Evolutionary conservation across 2,888 invertebrate genomes (phyloP), one percentile per base, ranked within the genome.

Genomic region (Imbricaverruca yamaguchii): DNA sequence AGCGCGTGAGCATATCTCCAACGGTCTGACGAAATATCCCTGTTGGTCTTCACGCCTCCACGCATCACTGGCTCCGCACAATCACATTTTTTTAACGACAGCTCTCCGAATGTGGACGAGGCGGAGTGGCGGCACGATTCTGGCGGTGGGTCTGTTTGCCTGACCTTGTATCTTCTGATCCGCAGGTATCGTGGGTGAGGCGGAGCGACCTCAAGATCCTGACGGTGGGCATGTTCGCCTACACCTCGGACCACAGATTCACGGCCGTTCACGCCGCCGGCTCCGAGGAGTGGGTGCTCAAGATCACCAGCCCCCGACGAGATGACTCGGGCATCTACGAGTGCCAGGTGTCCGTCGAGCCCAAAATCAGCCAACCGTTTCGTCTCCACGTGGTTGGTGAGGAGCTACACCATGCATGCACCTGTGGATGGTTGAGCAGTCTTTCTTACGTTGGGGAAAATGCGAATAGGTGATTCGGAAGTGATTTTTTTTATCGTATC

Each of bases 181-280:
- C 55, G 9, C 88, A 93, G 93, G 93, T 94, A 21, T 94, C 94
- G 18, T 94, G 94, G 94, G 94, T 94, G 85, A 90, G 94, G 15
- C 93, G 94, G 86, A 90, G 94, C 21, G 94, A 94, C 87, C 89
- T 94, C 69, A 94, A 94, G 89, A 91, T 92, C 84, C 88, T 92
- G 80, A 92, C 92, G 25, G 92, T 92, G 53, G 92, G 92, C 81
- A 91, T 92, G 84, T 88, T 92, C 87, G 92, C 92, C 80, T 92
- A 92, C 86, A 92, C 92, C 61, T 92, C 92, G 86, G 92, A 92
- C 87, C 92, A 92, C 86, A 89, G 92, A 83, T 92, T 92, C 86
- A 91, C 92, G 86, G 91, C 92, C 79, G 88, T 92, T 67, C 92
- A 92, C 87, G 90, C 91, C 80, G 92, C 92, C 86, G 92, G 92